A percentile compares a stretch with the other conserved stretches of the same genome.
Conservation (phyloP, 2,888 invertebrate species). For the Mylabris sibirica region DNA sequence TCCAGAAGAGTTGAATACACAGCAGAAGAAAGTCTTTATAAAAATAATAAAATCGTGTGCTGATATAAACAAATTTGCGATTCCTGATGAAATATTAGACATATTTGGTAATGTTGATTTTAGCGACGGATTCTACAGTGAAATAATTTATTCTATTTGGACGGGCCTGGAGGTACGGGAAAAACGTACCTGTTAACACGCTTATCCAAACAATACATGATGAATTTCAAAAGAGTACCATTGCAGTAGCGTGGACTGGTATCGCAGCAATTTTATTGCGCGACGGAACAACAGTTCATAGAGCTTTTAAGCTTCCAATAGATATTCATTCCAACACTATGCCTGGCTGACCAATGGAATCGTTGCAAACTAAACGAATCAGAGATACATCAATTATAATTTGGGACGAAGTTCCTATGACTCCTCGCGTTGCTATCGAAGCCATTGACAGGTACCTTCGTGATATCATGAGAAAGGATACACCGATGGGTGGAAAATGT, state of each 20-base stretch:
- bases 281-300: slow-evolving; percentile 55
- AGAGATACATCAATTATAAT: slow-evolving; percentile 21
- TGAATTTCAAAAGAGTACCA: not conserved
- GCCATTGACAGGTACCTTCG: slow-evolving; percentile 29
- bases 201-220: slow-evolving; percentile 33
- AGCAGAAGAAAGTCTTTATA: no score
- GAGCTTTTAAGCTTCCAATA: slow-evolving; percentile 48
- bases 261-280: slow-evolving; percentile 51
- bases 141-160: slow-evolving; percentile 40
- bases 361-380: not conserved
- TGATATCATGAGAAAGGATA: slow-evolving; percentile 17
- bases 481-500: slow-evolving; percentile 29
- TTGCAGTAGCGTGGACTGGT: slow-evolving; percentile 46
- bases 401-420: slow-evolving; percentile 38
- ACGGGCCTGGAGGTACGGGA: slow-evolving; percentile 59
- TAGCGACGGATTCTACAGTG: not conserved
- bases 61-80: no score
- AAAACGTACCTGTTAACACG: slow-evolving; percentile 55
- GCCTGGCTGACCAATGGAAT: slow-evolving; percentile 20
- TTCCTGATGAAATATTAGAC: no score
- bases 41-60: no score
- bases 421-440: slow-evolving; percentile 22
- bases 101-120: no score
- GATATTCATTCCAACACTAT: slow-evolving; percentile 10
- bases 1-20: no score